Evolutionary conservation across 2,888 invertebrate species (phyloP), one percentile per base, ranked within the genome.

Genomic region (Agrotis ipsilon): DNA sequence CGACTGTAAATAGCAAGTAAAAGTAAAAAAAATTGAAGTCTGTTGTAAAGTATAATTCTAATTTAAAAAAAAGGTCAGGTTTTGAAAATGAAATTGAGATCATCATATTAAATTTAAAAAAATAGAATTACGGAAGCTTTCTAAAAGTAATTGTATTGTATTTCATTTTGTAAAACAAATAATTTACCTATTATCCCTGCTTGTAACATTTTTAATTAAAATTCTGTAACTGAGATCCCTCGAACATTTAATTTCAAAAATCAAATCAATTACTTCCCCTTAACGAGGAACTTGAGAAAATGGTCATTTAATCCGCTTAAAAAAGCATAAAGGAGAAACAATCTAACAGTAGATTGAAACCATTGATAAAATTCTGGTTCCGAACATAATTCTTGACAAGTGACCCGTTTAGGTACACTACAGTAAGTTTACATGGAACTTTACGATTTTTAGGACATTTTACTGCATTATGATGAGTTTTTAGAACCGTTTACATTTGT

Each of bases 231-330:
- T 9, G 6, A 27, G 19, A 19, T 13, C 4, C 13, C 1, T 14
- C 9, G 0, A 21, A 32, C 1, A 13, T 24, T 51, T 14, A 19
- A 48, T 27, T 52, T 5, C n/a, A 1, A 18, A n/a, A 54, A 14
- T 1, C 13, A 21, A 46, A 27, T n/a, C 14, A 0, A n/a, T 0
- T 1, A 13, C 91, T 84, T 86, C 86, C 49, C 89, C 92, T 92
- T 93, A 92, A 92, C 63, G 64, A 54, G 73, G 59, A 83, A 82
- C 81, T 87, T 82, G 67, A 85, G 86, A 86, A 89, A 88, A 89
- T 80, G 75, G 90, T 87, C 88, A 90, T 86, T 81, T 92, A 92
- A 93, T 92, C 92, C 92, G 91, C 91, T 91, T 89, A 90, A 87
- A 89, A 90, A 90, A 88, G 88, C 91, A 91, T 89, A 87, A 89